phyloP scores from a whole-genome alignment of 2,888 invertebrate genomes.

The Leucophora obtusa region DNA sequence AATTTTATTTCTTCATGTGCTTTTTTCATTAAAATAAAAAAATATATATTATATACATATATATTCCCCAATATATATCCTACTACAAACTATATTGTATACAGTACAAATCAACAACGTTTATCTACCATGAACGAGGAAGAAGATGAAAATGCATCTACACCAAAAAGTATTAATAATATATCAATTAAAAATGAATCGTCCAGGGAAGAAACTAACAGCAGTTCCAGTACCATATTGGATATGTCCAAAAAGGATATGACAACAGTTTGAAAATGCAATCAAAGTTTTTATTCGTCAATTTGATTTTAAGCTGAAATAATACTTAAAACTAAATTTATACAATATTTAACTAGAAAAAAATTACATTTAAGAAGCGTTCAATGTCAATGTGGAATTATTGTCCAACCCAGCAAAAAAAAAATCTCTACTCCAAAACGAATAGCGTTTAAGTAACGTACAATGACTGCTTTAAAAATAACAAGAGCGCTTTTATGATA shows the following conservation, averaged over 20 bases:
- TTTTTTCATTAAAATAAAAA: background rate
- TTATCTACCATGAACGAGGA: slow-evolving; percentile 93
- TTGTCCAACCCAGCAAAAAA: no score
- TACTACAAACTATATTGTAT: background rate
- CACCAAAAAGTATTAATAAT: slow-evolving; percentile 57
- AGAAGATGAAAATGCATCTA: slow-evolving; percentile 82
- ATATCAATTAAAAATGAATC: slow-evolving; percentile 61
- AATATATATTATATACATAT: no score
- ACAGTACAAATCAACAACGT: slow-evolving; percentile 78
- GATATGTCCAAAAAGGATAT: slow-evolving; percentile 66
- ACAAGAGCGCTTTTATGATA: no score
- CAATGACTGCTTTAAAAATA: no score
- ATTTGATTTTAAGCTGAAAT: background rate
- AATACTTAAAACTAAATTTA: background rate
- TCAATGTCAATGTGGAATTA: slow-evolving; percentile 3
- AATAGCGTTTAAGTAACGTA: no score
- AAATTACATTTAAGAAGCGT: background rate
- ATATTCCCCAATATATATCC: background rate
- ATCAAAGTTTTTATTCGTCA: background rate
- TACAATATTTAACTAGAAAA: background rate
- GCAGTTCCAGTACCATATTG: slow-evolving; percentile 17
- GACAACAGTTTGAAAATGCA: slow-evolving; percentile 70
- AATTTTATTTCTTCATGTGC: background rate
- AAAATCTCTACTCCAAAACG: no score
- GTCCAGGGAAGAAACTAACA: slow-evolving; percentile 20